Conservation (phyloP, 2,113 vertebrate genomes). For the Ceyx melanurus region DNA sequence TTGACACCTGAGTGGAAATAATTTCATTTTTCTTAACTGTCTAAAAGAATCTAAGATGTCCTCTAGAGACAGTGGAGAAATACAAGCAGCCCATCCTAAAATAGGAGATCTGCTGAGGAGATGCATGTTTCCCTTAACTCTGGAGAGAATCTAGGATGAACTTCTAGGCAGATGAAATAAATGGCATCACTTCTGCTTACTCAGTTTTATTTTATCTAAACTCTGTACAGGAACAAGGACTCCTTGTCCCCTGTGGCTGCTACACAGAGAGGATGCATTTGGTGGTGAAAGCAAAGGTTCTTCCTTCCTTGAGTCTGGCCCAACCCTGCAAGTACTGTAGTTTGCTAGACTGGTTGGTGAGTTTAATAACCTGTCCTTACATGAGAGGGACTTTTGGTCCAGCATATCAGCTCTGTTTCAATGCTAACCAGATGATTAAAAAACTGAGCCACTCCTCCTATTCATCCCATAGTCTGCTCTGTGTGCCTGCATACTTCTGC, state of each 20-base stretch:
- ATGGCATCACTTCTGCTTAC: neutral
- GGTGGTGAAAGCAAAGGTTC: neutral
- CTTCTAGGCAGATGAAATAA: neutral
- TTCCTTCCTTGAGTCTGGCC: too few species aligned
- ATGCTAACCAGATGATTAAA: neutral
- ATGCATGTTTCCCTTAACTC: neutral
- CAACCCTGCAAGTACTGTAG: neutral
- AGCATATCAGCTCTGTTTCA: neutral
- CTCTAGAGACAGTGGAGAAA: neutral
- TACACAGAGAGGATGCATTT: neutral
- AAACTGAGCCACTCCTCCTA: neutral
- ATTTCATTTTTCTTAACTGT: slow-evolving; percentile 3
- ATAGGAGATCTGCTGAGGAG: neutral
- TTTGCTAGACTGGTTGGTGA: neutral
- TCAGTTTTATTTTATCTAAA: neutral
- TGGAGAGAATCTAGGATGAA: neutral
- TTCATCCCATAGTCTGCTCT: neutral
- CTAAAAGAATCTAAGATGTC: neutral
- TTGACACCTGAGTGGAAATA: neutral
- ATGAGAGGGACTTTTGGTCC: neutral
- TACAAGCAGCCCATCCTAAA: neutral
- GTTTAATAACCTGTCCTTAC: neutral
- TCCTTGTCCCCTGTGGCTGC: neutral
- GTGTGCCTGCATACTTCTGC: neutral
- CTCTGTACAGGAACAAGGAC: neutral